Evolutionary conservation across 2,888 invertebrate genomes (phyloP), one percentile per base, ranked within the genome.

Genomic region (Drosophila pegasa): DNA sequence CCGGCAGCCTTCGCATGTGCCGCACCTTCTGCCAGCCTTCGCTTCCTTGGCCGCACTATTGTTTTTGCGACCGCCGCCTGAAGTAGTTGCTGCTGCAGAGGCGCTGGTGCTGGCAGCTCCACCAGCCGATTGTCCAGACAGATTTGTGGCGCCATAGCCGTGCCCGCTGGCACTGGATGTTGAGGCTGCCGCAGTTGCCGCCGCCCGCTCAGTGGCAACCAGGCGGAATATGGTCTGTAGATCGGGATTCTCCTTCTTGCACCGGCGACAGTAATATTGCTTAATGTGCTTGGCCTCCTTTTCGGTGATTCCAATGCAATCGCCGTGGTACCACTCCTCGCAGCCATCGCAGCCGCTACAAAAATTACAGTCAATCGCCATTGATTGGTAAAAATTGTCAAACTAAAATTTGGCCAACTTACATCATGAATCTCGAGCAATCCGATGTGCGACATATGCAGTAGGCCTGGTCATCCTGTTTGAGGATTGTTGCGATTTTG

Each of bases 261-360:
- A 98, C 47, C 95, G 95, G 82, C 96, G 94, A 91, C 99, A 99
- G 91, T 96, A 98, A 90, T 98, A 99, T 80, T 97, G 97, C 88
- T 97, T 97, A 61, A 99, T 99, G 78, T 96, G 95, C 89, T 97
- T 98, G 0, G 99, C 97, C 90, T 98, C 98, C 80, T 96, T 95
- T 91, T 98, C 97, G 0, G 98, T 98, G 76, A 99, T 97, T 81
- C 97, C 97, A 75, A 99, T 98, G 91, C 99, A 99, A 90, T 98
- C 98, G 1, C 99, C 99, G 90, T 99, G 99, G 90, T 98, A 99
- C 99, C 99, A 99, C 92, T 99, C 98, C 91, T 99, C 98, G 91
- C 99, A 99, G 14, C 97, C 95, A 92, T 99, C 99, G 93, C 99
- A 99, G 37, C 97, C 98, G 91, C 97, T 97, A 56, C 27, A 73